Evolutionary conservation across 1,140 invertebrate species (phyloP).

Genomic region (Centruroides vittatus): DNA sequence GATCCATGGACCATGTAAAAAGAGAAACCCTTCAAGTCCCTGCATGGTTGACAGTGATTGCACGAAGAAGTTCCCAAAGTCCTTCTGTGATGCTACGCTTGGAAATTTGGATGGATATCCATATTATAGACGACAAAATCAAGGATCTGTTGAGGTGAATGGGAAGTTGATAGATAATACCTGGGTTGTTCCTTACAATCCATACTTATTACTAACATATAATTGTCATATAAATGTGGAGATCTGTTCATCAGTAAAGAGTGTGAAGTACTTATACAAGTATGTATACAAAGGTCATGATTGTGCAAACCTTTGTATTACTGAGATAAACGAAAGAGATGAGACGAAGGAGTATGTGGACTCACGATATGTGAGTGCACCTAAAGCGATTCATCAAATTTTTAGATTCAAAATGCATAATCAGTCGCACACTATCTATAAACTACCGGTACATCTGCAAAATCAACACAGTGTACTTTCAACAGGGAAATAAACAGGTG

Average conservation of each 20-base stretch:
- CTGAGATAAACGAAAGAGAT: slow-evolving; percentile 9
- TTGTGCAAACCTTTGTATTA: slow-evolving; percentile 13
- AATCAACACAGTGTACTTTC: slow-evolving; percentile 27
- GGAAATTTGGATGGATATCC: slow-evolving; percentile 9
- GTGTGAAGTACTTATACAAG: slow-evolving; percentile 25
- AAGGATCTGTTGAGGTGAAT: background rate
- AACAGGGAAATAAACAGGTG: background rate
- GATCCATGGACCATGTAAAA: slow-evolving; percentile 26
- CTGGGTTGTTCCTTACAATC: slow-evolving; percentile 26
- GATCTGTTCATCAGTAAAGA: slow-evolving; percentile 21
- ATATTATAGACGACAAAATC: slow-evolving; percentile 11
- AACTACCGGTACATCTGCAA: slow-evolving; percentile 34
- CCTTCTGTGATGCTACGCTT: slow-evolving; percentile 3
- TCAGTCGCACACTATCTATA: slow-evolving; percentile 26
- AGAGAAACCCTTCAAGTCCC: slow-evolving; percentile 9
- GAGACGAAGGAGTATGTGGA: slow-evolving; percentile 17
- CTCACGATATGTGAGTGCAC: slow-evolving; percentile 16
- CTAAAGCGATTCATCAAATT: slow-evolving; percentile 20
- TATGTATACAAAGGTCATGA: slow-evolving; percentile 27
- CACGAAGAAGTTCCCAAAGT: slow-evolving; percentile 12
- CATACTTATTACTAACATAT: slow-evolving; percentile 20
- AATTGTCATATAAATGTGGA: slow-evolving; percentile 27
- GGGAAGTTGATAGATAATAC: slow-evolving; percentile 17
- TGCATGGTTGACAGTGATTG: slow-evolving; percentile 9
- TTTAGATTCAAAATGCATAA: slow-evolving; percentile 26